Conservation (phyloP, 1,140 invertebrate genomes). For the Rhagoletis pomonella region DNA sequence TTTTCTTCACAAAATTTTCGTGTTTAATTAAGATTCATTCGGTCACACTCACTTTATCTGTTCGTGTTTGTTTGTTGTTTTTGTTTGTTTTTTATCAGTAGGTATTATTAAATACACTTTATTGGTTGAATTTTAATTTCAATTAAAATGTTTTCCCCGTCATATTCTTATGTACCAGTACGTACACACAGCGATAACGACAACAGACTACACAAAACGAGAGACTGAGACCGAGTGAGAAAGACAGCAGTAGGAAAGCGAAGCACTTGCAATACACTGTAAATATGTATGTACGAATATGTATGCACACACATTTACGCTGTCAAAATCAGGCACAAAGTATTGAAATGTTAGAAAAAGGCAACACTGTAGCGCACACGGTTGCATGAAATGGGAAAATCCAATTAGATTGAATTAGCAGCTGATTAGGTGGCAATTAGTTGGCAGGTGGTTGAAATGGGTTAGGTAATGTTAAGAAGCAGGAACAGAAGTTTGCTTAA, state of each 20-base stretch:
- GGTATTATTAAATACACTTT: neutral
- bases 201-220: slow-evolving; percentile 22
- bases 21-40: neutral
- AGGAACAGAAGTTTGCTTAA: too few relatives aligned
- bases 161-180: neutral
- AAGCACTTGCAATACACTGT: neutral
- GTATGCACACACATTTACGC: neutral
- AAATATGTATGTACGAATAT: neutral
- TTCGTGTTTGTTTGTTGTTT: neutral
- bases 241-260: neutral
- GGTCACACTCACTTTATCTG: neutral
- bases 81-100: neutral
- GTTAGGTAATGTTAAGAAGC: too few relatives aligned
- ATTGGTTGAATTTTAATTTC: neutral
- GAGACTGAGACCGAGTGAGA: slow-evolving; percentile 40
- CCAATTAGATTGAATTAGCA: slow-evolving; percentile 5
- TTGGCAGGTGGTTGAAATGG: neutral
- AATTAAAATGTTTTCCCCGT: slow-evolving; percentile 28
- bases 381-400: neutral
- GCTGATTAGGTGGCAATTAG: neutral
- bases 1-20: neutral
- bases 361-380: neutral
- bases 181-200: neutral
- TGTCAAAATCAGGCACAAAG: slow-evolving; percentile 16
- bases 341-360: neutral